Evolutionary conservation across 2,888 invertebrate species (phyloP), one percentile per base, ranked within the genome.

Genomic region (Philaethria dido): DNA sequence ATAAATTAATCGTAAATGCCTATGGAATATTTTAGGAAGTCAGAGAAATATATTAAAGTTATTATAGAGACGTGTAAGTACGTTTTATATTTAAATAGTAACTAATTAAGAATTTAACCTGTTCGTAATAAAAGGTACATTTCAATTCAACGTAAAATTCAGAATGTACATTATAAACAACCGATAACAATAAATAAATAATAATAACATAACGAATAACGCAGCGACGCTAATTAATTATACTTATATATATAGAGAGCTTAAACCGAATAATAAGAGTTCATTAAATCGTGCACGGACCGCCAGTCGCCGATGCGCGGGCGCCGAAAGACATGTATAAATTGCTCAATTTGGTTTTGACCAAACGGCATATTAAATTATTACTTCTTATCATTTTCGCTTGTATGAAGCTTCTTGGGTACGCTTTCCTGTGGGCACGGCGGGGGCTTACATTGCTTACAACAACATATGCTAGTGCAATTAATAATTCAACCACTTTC

Each of bases 331-430:
- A 82, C 82, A 77, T 82, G 79, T 79, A 87, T 88, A 91, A 89
- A 91, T 90, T 89, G 88, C 88, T 91, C 89, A 91, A 92, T 91
- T 89, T 85, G 76, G 83, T 82, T 75, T 73, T 73, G 75, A 83
- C 83, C 85, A 84, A 88, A 87, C 82, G 83, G 84, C 83, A 82
- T 84, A 86, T 88, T 86, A 86, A 90, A 88, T 89, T 86, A 89
- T 85, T 84, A 85, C 80, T 74, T 79, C 79, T 75, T 82, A 80
- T 78, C 77, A 74, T 80, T 80, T 84, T 80, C 79, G 74, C 74
- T 71, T 72, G 76, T 69, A 69, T 70, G 64, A 69, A 76, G 88
- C 89, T 89, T 78, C 89, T 81, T 86, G 76, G 73, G 82, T 88
- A 85, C 85, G 85, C 88, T 71, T 78, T 74, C 76, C 71, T 71